A percentile compares a stretch with the other conserved stretches of the same genome.
Conservation (phyloP, 1,140 invertebrate genomes). For the Heliconius melpomene region DNA sequence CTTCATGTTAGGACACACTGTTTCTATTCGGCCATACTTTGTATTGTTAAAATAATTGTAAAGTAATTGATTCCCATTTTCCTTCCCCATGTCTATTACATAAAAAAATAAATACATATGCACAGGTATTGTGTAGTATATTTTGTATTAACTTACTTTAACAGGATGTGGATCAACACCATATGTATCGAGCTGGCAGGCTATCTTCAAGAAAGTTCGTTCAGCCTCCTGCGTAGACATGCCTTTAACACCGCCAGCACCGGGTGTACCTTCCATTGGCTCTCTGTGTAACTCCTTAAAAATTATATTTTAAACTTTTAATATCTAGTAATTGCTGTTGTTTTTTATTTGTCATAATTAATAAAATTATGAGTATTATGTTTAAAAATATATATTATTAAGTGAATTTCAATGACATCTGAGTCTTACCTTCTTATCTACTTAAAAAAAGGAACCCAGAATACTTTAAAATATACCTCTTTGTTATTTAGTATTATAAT, state of each 20-base stretch:
- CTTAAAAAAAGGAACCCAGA: background rate
- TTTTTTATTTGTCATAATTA: too few species aligned
- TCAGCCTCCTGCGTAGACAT: constrained; percentile 89
- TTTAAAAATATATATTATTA: too few species aligned
- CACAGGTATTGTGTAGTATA: too few species aligned
- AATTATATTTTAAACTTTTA: background rate
- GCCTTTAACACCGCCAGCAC: constrained; percentile 83
- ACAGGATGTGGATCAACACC: constrained; percentile 98
- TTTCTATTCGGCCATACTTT: too few species aligned
- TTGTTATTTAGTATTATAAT: background rate
- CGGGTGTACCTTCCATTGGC: constrained; percentile 68
- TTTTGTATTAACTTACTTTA: constrained; percentile 85
- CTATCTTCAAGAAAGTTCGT: constrained; percentile 92
- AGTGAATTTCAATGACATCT: too few species aligned
- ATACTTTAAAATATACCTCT: background rate
- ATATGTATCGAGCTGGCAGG: constrained; percentile 95
- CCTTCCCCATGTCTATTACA: background rate
- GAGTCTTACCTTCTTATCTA: too few species aligned
- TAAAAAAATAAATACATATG: background rate
- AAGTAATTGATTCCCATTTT: too few species aligned
- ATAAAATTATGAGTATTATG: too few species aligned
- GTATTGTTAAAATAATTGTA: too few species aligned
- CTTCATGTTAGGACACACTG: background rate
- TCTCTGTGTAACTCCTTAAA: constrained; percentile 90
- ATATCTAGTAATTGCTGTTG: too few species aligned